Evolutionary conservation across 2,113 vertebrate species (phyloP), one percentile per base, ranked within the genome.

Genomic region (Capra hircus): DNA sequence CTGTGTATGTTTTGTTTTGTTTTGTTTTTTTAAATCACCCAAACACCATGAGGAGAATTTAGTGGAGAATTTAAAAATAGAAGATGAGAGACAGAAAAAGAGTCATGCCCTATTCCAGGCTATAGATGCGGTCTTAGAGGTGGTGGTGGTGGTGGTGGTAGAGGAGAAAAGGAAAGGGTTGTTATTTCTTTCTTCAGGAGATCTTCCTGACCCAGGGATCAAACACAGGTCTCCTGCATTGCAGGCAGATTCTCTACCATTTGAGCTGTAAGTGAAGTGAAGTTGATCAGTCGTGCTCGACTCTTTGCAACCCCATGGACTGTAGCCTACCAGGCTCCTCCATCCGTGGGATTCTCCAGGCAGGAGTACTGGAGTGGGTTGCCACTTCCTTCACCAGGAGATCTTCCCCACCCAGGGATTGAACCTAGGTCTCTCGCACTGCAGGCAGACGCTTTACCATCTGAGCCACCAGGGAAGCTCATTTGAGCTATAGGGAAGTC

Each of bases 21-120:
- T 67, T 67, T 19, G 64, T 21, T 67, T 52, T 78, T 93, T 96
- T 83, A 48, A 94, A 84, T 43, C 14, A 48, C 45, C 2, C 80
- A 78, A n/a, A 53, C 67, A 11, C n/a, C 43, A 36, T 23, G 0
- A 82, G 40, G 8, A 89, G 19, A 67, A 57, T 62, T 62, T 64
- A 64, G 15, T 84, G 45, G 36, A 19, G 5, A 16, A 27, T 55
- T 88, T 80, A 25, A n/a, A 78, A 71, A 74, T 40, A 12, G 53
- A 23, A 84, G 48, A 77, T 82, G 15, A 25, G 36, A 80, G 14
- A 45, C n/a, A 59, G 55, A 64, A 88, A 88, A 91, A 50, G 62
- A 82, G 7, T 1, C 43, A 45, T 45, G 43, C 16, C 4, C 30
- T 64, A 40, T 83, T 50, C 36, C 52, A 12, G 13, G 48, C 52